Percentiles rank a stretch among this genome's conserved stretches.
Conservation (phyloP, 2,113 vertebrate genomes). For the Phodopus roborovskii region DNA sequence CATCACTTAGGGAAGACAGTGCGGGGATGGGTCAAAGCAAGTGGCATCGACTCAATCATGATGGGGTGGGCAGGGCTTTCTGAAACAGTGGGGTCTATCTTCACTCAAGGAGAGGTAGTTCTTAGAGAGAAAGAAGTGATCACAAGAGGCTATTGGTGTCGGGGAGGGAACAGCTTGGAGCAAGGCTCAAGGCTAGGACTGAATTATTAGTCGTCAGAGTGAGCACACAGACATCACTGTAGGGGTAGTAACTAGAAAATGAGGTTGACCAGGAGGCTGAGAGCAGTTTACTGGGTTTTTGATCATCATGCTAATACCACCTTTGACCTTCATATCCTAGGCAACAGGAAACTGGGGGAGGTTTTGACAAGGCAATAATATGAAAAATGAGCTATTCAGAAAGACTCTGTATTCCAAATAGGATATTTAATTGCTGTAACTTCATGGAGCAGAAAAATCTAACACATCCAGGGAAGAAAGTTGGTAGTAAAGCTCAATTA, state of each 20-base stretch:
- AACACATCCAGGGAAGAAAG: conserved; percentile 29
- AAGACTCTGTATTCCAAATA: background rate
- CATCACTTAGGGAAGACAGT: background rate
- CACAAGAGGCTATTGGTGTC: background rate
- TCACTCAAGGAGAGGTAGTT: background rate
- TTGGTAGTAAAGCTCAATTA: background rate
- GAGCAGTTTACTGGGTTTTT: background rate
- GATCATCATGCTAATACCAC: background rate
- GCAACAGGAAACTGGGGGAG: background rate
- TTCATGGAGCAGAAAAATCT: conserved; percentile 8
- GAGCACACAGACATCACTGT: background rate
- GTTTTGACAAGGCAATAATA: background rate
- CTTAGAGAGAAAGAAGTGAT: background rate
- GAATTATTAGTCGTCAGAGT: background rate
- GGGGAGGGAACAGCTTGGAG: background rate
- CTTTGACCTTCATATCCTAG: background rate
- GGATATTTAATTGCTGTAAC: conserved; percentile 26
- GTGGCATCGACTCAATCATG: background rate
- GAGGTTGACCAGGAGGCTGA: background rate
- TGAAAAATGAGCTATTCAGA: background rate
- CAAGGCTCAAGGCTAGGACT: background rate
- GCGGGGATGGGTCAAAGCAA: background rate
- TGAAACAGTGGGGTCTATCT: background rate
- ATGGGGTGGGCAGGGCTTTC: background rate
- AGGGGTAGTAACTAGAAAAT: background rate